A percentile compares a stretch with the other conserved stretches of the same genome.
Evolutionary conservation across 2,888 invertebrate species (phyloP).

Genomic region (Nineta flava): DNA sequence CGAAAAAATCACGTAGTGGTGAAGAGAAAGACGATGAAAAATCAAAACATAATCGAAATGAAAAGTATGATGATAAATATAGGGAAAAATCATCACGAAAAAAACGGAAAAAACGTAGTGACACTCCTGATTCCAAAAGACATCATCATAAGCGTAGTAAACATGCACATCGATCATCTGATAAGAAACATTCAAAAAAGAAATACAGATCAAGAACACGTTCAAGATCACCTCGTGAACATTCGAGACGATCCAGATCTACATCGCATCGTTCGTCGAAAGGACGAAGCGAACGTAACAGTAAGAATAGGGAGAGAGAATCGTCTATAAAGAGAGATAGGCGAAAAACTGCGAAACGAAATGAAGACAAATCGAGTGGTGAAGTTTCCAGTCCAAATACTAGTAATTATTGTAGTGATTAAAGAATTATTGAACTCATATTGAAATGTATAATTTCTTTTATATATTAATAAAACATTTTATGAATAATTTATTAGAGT

Average conservation of each 20-base stretch:
- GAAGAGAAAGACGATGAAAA: background rate
- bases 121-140: background rate
- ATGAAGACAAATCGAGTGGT: background rate
- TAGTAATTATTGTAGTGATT: constrained; percentile 2
- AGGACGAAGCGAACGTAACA: background rate
- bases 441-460: too few species aligned
- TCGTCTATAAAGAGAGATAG: background rate
- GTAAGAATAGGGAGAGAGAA: background rate
- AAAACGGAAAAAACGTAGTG: constrained; percentile 1
- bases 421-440: background rate
- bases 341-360: background rate
- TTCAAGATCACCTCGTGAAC: constrained; percentile 4
- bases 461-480: too few species aligned
- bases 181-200: constrained; percentile 22
- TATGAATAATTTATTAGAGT: too few species aligned
- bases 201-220: constrained; percentile 18
- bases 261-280: background rate
- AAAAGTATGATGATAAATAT: background rate
- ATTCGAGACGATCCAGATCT: background rate
- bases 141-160: constrained; percentile 4
- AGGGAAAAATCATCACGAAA: background rate
- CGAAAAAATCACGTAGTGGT: background rate
- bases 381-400: constrained; percentile 1
- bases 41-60: background rate
- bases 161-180: background rate